Conservation (phyloP, 2,888 invertebrate species). For the Drosophila anceps region DNA sequence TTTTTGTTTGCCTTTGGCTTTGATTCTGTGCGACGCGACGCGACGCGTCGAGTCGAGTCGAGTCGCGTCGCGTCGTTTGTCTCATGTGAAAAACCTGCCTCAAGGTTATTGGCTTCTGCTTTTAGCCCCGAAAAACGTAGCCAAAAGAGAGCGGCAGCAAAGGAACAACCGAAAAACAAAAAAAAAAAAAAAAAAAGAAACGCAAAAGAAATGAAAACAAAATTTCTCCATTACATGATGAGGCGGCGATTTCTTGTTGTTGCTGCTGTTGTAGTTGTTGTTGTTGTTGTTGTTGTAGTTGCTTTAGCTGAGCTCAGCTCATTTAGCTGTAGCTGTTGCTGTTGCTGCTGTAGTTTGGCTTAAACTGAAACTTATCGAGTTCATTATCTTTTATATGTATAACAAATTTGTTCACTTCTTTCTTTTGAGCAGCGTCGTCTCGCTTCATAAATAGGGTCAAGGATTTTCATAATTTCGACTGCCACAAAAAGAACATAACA, state of each 20-base stretch:
- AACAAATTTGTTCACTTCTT: neutral
- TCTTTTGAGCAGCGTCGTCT: slow-evolving; percentile 6
- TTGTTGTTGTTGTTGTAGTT: slow-evolving; percentile 21
- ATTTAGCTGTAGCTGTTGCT: slow-evolving; percentile 41
- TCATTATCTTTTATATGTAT: slow-evolving; percentile 64
- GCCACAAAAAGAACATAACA: slow-evolving; percentile 34
- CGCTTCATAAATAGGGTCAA: slow-evolving; percentile 63
- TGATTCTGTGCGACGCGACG: slow-evolving; percentile 19
- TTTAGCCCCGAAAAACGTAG: slow-evolving; percentile 53
- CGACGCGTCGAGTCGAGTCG: too few species aligned
- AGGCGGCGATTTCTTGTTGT: slow-evolving; percentile 46
- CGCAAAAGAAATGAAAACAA: slow-evolving; percentile 23
- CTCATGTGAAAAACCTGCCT: slow-evolving; percentile 77
- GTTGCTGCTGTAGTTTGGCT: slow-evolving; percentile 29
- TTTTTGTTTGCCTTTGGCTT: slow-evolving; percentile 32
- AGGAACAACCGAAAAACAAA: slow-evolving; percentile 2
- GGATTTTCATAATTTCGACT: slow-evolving; percentile 57
- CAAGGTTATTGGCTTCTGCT: slow-evolving; percentile 79
- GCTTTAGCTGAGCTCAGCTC: slow-evolving; percentile 52
- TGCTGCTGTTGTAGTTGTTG: slow-evolving; percentile 38
- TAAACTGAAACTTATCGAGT: slow-evolving; percentile 64
- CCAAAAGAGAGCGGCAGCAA: slow-evolving; percentile 47
- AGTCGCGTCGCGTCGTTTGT: slow-evolving; percentile 11
- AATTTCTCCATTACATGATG: slow-evolving; percentile 76
- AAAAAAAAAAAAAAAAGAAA: neutral